These are phyloP conservation scores for Archivesica marissinica DNA, from an alignment of 1,140 invertebrate genomes.

Conservation along the genomic window DNA sequence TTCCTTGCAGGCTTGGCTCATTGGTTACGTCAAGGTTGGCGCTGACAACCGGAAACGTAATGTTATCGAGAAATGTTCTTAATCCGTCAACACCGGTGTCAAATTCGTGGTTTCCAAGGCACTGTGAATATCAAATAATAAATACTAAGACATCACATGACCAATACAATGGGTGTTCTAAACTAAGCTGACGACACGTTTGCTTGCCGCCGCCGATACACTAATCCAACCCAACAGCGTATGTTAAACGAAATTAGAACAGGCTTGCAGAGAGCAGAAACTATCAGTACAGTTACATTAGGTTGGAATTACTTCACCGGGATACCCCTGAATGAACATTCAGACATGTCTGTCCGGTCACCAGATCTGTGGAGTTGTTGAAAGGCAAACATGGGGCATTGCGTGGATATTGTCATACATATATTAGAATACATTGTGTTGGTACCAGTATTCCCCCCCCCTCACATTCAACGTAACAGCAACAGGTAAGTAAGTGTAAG, in stretches of 20 bases:
- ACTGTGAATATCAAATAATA: slow-evolving; percentile 85
- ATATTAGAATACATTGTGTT: too few relatives aligned
- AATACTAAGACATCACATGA: not conserved
- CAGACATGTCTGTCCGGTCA: too few relatives aligned
- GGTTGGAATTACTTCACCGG: too few relatives aligned
- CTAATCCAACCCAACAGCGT: not conserved
- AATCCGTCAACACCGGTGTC: slow-evolving; percentile 91
- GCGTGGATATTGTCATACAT: too few relatives aligned
- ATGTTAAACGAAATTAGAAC: not conserved
- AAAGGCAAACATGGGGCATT: too few relatives aligned
- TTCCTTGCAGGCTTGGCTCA: slow-evolving; percentile 87
- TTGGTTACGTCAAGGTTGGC: slow-evolving; percentile 90
- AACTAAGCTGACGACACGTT: not conserved
- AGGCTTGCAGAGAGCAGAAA: too few relatives aligned
- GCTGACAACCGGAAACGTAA: slow-evolving; percentile 90
- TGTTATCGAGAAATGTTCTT: slow-evolving; percentile 90
- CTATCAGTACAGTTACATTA: too few relatives aligned
- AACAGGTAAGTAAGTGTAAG: too few relatives aligned
- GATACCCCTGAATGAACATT: too few relatives aligned
- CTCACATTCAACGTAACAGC: too few relatives aligned
- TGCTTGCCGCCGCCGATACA: not conserved
- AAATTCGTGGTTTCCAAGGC: slow-evolving; percentile 98
- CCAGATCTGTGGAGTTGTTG: too few relatives aligned
- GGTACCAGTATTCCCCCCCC: too few relatives aligned
- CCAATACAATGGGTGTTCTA: not conserved